These are phyloP conservation scores for Melanostigma gelatinosum DNA, from an alignment of 2,113 vertebrate genomes.

Conservation along the genomic window DNA sequence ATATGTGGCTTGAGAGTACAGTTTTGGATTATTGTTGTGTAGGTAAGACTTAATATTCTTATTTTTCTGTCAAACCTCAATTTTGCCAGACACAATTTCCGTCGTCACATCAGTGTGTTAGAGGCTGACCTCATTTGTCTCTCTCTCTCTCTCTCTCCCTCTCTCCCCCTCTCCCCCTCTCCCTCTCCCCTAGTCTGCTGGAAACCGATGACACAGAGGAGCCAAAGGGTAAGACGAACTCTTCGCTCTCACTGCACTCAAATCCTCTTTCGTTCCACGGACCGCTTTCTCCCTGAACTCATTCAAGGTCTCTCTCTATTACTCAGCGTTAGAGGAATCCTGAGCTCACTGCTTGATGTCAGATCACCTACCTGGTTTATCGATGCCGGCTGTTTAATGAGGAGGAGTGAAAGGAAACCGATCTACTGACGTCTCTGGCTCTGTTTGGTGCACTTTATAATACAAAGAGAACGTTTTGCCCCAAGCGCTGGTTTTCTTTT, in stretches of 20 bases:
- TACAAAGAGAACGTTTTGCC: constrained; percentile 21
- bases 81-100: constrained; percentile 18
- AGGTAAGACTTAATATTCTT: not conserved
- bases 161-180: not conserved
- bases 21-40: not conserved
- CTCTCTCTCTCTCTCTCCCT: constrained; percentile 11
- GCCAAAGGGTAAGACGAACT: constrained; percentile 79
- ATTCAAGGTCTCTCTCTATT: constrained; percentile 31
- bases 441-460: not conserved
- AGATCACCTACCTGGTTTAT: constrained; percentile 52
- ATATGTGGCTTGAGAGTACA: not conserved
- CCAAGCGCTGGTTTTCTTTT: constrained; percentile 7
- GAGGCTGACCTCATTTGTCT: constrained; percentile 60
- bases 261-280: constrained; percentile 56
- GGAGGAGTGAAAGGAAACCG: constrained; percentile 15
- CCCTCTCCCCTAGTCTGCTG: constrained; percentile 63
- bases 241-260: constrained; percentile 62
- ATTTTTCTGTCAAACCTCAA: constrained; percentile 7
- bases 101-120: constrained; percentile 31
- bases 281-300: constrained; percentile 27
- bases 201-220: constrained; percentile 72
- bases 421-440: not conserved
- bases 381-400: constrained; percentile 32
- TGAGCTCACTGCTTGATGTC: constrained; percentile 55
- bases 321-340: constrained; percentile 42